Conservation (phyloP, 2,888 invertebrate genomes). For the Drosophila maculinotata region DNA sequence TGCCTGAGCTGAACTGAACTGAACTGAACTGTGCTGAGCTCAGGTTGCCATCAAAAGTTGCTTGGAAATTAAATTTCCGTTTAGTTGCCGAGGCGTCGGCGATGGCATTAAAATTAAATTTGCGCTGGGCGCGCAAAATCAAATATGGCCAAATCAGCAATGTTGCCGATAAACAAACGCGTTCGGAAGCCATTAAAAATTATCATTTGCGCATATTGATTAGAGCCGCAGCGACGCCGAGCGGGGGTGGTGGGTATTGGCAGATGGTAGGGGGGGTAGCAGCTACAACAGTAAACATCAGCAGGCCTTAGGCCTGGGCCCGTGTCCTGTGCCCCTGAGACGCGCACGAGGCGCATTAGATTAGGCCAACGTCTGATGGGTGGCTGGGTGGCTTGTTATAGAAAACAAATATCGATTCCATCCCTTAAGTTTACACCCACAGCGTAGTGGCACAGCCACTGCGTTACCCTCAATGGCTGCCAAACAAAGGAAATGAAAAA, state of each 20-base stretch:
- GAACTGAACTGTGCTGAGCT: conserved; percentile 13
- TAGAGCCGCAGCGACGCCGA: conserved; percentile 39
- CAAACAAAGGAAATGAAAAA: conserved; percentile 78
- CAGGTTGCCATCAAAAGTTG: conserved; percentile 53
- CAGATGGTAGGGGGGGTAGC: background rate
- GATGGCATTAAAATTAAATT: conserved; percentile 74
- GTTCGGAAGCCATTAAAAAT: conserved; percentile 82
- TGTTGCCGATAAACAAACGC: conserved; percentile 80
- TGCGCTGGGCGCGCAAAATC: conserved; percentile 64
- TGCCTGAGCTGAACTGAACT: conserved; percentile 10
- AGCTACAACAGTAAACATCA: conserved; percentile 55
- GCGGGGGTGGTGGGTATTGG: background rate
- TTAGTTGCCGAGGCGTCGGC: conserved; percentile 61
- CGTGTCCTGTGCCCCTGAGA: conserved; percentile 64
- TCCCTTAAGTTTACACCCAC: conserved; percentile 78
- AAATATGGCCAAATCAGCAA: conserved; percentile 75
- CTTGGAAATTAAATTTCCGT: conserved; percentile 80
- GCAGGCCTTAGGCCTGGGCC: conserved; percentile 31
- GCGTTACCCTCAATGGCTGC: conserved; percentile 78
- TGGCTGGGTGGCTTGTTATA: conserved; percentile 56
- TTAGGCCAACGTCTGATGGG: conserved; percentile 63
- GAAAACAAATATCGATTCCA: conserved; percentile 81
- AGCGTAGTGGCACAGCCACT: conserved; percentile 35
- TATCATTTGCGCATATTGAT: conserved; percentile 82
- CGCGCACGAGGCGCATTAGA: conserved; percentile 71